Evolutionary conservation across 2,888 invertebrate genomes (phyloP).

Genomic region (Odontothrips loti): DNA sequence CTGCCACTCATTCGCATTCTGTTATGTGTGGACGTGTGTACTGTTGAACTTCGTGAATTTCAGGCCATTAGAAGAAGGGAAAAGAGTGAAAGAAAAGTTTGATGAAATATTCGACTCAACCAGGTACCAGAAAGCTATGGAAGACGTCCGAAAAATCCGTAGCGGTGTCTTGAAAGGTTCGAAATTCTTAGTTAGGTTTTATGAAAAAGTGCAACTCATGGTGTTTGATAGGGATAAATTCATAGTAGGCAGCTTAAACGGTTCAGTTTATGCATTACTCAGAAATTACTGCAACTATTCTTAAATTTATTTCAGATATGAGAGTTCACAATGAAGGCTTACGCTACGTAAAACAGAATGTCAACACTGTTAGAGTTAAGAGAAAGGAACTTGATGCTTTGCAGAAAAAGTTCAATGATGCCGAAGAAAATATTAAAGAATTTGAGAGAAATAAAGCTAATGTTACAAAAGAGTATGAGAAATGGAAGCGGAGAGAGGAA

Average conservation of each 20-base stretch:
- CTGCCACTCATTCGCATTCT: not conserved
- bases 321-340: slow-evolving; percentile 38
- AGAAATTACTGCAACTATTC: not conserved
- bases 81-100: slow-evolving; percentile 89
- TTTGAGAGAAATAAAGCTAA: not conserved
- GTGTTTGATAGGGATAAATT: not conserved
- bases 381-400: slow-evolving; percentile 27
- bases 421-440: not conserved
- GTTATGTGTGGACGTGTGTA: slow-evolving; percentile 29
- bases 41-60: slow-evolving; percentile 35
- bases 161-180: slow-evolving; percentile 49
- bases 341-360: slow-evolving; percentile 47
- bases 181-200: slow-evolving; percentile 3
- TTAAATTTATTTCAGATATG: slow-evolving; percentile 33
- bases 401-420: not conserved
- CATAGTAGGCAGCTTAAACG: not conserved
- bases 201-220: slow-evolving; percentile 28
- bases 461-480: not conserved
- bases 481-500: not conserved
- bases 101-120: slow-evolving; percentile 97
- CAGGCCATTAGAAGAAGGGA: slow-evolving; percentile 88
- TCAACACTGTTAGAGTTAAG: slow-evolving; percentile 54
- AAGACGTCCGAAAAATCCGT: slow-evolving; percentile 63
- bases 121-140: slow-evolving; percentile 85
- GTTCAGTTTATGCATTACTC: not conserved